phyloP scores from a whole-genome alignment of 2,888 invertebrate species.

The Villa cingulata region DNA sequence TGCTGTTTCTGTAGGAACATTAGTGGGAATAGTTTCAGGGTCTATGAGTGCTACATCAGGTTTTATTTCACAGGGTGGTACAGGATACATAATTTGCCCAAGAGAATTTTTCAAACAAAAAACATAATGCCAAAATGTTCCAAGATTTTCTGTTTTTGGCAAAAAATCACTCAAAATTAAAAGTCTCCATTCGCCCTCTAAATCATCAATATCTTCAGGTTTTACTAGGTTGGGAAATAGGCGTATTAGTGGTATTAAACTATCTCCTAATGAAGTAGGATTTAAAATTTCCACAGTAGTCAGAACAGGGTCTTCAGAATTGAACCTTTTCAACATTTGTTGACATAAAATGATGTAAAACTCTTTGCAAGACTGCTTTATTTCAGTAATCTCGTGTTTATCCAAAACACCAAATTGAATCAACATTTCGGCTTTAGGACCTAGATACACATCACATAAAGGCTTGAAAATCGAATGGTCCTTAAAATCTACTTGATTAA shows the following conservation, averaged over 20 bases:
- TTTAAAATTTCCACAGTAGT: background rate
- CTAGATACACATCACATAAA: slow-evolving; percentile 1
- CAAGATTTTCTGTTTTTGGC: too few species aligned
- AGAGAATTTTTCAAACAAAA: background rate
- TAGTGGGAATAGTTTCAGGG: too few species aligned
- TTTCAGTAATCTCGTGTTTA: background rate
- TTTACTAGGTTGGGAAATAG: slow-evolving; percentile 6
- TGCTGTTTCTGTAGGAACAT: too few species aligned
- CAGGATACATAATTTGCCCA: slow-evolving; percentile 1
- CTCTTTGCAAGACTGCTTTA: background rate
- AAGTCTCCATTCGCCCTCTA: slow-evolving; percentile 7
- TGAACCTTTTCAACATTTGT: slow-evolving; percentile 1
- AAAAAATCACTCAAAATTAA: too few species aligned
- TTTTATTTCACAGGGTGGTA: too few species aligned
- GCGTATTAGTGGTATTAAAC: background rate
- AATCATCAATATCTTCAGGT: background rate
- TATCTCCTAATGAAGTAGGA: background rate
- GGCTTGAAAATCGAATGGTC: too few species aligned
- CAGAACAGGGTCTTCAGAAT: slow-evolving; percentile 2
- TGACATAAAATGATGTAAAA: background rate
- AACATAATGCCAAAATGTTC: slow-evolving; percentile 1
- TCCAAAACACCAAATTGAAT: background rate
- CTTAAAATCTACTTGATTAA: too few species aligned
- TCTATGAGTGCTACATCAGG: too few species aligned
- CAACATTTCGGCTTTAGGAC: background rate